Evolutionary conservation across 1,140 invertebrate genomes (phyloP).

Genomic region (Drosophila mauritiana): DNA sequence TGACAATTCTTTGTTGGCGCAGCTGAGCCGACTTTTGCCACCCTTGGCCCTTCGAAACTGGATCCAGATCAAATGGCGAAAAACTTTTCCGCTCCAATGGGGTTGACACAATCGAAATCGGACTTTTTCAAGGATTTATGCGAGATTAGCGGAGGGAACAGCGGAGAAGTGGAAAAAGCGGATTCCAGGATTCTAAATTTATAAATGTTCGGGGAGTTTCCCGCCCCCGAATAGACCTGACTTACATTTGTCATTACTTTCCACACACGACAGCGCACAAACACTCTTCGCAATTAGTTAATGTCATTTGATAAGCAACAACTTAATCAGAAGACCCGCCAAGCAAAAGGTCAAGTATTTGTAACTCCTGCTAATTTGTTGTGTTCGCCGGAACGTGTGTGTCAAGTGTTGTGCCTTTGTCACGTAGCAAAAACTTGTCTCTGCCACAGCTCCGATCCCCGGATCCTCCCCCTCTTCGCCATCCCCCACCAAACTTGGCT

Average conservation of each 20-base stretch:
- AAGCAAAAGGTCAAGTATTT: constrained; percentile 76
- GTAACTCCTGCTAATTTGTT: constrained; percentile 73
- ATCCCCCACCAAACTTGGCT: constrained; percentile 16
- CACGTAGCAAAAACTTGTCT: constrained; percentile 79
- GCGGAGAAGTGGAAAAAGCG: constrained; percentile 36
- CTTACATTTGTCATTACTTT: constrained; percentile 62
- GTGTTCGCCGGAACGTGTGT: constrained; percentile 62
- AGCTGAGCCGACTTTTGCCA: constrained; percentile 58
- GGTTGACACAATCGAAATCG: constrained; percentile 54
- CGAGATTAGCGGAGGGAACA: constrained; percentile 60
- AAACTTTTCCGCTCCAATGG: constrained; percentile 65
- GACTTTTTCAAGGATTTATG: constrained; percentile 50
- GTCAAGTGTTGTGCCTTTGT: constrained; percentile 79
- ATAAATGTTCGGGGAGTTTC: constrained; percentile 59
- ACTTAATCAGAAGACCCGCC: constrained; percentile 62
- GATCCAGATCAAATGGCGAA: constrained; percentile 72
- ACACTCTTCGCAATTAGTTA: constrained; percentile 70
- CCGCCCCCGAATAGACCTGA: not conserved
- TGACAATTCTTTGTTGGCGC: constrained; percentile 61
- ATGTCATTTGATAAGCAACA: constrained; percentile 70
- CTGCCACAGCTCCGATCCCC: constrained; percentile 25
- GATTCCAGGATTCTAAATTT: constrained; percentile 69
- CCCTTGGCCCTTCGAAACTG: constrained; percentile 19
- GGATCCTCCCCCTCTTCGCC: too few relatives aligned
- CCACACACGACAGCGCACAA: constrained; percentile 21